Percentiles rank a stretch among this genome's conserved stretches.
Evolutionary conservation across 2,888 invertebrate species (phyloP).

Genomic region (Catocala nupta): DNA sequence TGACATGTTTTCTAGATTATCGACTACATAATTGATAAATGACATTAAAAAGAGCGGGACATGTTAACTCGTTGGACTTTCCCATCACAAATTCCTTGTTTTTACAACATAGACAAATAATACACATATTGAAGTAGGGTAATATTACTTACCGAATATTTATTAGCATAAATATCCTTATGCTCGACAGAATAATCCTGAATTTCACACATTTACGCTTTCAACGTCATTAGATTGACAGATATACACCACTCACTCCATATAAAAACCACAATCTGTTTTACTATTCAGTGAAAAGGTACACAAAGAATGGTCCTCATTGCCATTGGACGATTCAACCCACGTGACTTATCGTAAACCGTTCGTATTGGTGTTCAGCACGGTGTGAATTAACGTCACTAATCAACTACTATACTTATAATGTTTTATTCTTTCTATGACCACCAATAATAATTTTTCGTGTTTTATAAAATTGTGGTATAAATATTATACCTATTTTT

Average conservation of each 20-base stretch:
- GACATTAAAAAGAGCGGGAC: conserved; percentile 87
- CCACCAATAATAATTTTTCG: not conserved
- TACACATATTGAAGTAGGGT: conserved; percentile 33
- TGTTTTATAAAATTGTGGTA: not conserved
- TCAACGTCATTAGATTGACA: conserved; percentile 84
- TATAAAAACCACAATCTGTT: conserved; percentile 85
- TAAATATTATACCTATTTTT: conserved; percentile 3
- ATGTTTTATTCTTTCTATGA: not conserved
- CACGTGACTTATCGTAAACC: conserved; percentile 82
- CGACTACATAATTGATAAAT: conserved; percentile 52
- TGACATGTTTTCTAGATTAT: conserved; percentile 12
- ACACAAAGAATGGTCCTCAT: conserved; percentile 85
- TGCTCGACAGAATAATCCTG: conserved; percentile 90
- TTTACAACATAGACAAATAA: conserved; percentile 59
- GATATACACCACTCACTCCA: conserved; percentile 86
- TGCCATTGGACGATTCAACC: conserved; percentile 80
- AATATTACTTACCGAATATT: conserved; percentile 89
- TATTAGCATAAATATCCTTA: conserved; percentile 89
- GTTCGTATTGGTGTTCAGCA: conserved; percentile 74
- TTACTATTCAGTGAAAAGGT: conserved; percentile 85
- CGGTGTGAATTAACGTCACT: conserved; percentile 66
- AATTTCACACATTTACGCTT: conserved; percentile 90
- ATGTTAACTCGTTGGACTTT: conserved; percentile 77
- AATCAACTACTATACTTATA: conserved; percentile 57
- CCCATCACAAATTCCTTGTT: conserved; percentile 73